phyloP scores from a whole-genome alignment of 2,113 vertebrate genomes.

The Fulmarus glacialis region DNA sequence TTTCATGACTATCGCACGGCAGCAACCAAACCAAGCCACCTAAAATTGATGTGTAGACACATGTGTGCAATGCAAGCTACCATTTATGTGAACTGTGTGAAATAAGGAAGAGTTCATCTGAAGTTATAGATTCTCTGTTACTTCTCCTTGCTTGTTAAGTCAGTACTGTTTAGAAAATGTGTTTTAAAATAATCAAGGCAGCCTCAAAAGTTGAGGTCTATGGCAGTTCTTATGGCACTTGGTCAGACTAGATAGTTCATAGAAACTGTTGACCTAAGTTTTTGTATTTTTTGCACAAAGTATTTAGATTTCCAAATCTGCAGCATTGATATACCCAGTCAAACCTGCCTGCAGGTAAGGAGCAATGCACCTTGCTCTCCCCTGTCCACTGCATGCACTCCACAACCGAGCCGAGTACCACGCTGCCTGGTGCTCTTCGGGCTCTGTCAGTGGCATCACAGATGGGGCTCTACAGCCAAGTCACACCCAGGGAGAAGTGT shows the following conservation, averaged over 20 bases:
- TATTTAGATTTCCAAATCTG: not conserved
- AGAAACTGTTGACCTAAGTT: not conserved
- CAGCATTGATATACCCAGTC: not conserved
- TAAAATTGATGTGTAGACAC: not conserved
- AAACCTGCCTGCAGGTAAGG: not conserved
- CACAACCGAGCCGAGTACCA: not conserved
- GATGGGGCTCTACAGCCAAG: not conserved
- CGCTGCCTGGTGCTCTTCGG: not conserved
- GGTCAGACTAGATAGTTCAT: not conserved
- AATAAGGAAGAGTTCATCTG: not conserved
- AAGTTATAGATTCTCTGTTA: not conserved
- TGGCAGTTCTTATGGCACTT: not conserved
- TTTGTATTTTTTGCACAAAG: not conserved
- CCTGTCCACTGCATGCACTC: not conserved
- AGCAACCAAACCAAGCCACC: not conserved
- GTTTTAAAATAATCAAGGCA: not conserved
- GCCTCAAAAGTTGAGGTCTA: not conserved
- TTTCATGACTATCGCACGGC: fast-evolving
- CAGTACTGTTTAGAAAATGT: not conserved
- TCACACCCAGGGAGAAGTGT: not conserved
- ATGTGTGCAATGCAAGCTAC: not conserved
- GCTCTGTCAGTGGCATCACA: not conserved
- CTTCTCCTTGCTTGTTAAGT: not conserved
- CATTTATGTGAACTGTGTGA: not conserved
- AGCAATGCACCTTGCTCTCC: not conserved